Percentiles rank a stretch among this genome's conserved stretches.
Evolutionary conservation across 2,113 vertebrate species (phyloP).

Genomic region (Apodemus speciosus): DNA sequence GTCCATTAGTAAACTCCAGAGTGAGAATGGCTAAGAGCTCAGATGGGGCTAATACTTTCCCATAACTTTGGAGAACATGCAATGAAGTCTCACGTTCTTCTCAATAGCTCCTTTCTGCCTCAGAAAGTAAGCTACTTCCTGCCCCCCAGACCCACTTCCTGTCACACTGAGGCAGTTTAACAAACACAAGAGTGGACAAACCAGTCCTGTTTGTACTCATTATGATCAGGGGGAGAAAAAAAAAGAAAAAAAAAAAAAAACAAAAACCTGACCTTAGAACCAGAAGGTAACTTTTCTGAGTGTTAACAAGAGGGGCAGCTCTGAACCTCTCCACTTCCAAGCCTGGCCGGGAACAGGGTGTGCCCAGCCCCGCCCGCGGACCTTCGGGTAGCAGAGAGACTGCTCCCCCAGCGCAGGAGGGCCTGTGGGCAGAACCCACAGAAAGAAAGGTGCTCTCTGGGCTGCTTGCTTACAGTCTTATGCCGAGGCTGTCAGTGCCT

Average conservation of each 20-base stretch:
- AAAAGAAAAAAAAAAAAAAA: too few species aligned
- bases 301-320: not conserved
- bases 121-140: constrained; percentile 59
- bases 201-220: constrained; percentile 30
- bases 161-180: not conserved
- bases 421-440: not conserved
- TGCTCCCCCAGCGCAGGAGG: not conserved
- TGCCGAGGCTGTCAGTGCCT: not conserved
- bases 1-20: constrained; percentile 38
- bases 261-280: not conserved
- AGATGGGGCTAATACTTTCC: not conserved
- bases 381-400: not conserved
- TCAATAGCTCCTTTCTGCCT: constrained; percentile 26
- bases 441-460: not conserved
- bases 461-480: not conserved
- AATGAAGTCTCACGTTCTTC: not conserved
- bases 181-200: not conserved
- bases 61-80: not conserved
- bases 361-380: not conserved
- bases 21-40: not conserved
- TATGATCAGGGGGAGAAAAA: not conserved
- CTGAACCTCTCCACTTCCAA: not conserved
- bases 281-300: not conserved
- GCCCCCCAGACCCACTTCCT: constrained; percentile 69
- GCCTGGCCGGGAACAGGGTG: not conserved